A percentile compares a stretch with the other conserved stretches of the same genome.
Conservation (phyloP, 2,888 invertebrate genomes). For the Xestia c-nigrum region DNA sequence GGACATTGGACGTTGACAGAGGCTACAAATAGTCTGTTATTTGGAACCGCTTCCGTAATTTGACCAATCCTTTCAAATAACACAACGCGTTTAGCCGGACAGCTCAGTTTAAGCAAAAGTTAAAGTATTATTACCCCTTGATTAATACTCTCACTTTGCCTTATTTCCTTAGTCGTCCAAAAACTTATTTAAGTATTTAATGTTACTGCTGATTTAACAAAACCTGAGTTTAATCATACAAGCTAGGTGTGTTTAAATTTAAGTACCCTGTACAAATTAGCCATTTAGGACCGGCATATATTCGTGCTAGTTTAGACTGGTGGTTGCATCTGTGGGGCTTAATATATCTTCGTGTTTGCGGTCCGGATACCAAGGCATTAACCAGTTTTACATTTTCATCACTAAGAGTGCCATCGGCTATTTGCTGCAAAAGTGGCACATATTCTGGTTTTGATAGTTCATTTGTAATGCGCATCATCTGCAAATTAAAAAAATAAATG, state of each 20-base stretch:
- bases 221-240: constrained; percentile 80
- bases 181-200: not conserved
- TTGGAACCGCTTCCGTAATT: not conserved
- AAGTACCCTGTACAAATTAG: constrained; percentile 86
- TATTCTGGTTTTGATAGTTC: constrained; percentile 86
- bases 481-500: constrained; percentile 61
- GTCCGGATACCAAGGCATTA: constrained; percentile 81
- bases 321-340: constrained; percentile 88
- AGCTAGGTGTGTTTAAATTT: constrained; percentile 84
- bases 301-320: constrained; percentile 80
- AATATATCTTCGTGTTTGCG: constrained; percentile 84
- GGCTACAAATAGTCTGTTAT: not conserved
- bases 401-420: constrained; percentile 79
- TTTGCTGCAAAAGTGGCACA: constrained; percentile 80
- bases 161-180: not conserved
- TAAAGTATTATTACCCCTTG: constrained; percentile 18
- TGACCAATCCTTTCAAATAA: not conserved
- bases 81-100: not conserved
- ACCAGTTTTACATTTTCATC: constrained; percentile 75
- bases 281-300: constrained; percentile 86
- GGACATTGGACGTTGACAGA: not conserved
- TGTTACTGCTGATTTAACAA: constrained; percentile 1
- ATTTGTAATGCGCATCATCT: constrained; percentile 84
- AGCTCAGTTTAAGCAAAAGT: not conserved
- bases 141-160: constrained; percentile 17